phyloP scores from a whole-genome alignment of 2,113 vertebrate species.

The Atherinomorus stipes region DNA sequence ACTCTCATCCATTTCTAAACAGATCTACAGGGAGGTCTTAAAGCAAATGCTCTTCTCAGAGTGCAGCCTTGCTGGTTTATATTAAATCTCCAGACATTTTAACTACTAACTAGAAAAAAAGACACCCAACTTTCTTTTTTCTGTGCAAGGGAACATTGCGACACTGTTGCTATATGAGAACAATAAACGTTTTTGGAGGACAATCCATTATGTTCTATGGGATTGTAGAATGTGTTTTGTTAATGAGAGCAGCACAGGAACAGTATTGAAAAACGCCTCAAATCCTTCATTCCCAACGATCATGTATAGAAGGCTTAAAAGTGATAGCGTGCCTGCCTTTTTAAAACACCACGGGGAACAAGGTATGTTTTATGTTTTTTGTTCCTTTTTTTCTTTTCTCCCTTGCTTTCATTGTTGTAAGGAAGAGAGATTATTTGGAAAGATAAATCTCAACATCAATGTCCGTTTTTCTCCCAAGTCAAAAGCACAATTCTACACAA shows the following conservation, averaged over 20 bases:
- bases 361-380: slow-evolving; percentile 14
- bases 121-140: slow-evolving; percentile 11
- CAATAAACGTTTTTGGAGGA: slow-evolving; percentile 30
- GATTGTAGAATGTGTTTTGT: slow-evolving; percentile 24
- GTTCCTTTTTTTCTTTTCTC: background rate
- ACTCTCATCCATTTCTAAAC: slow-evolving; percentile 56
- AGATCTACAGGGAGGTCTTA: slow-evolving; percentile 40
- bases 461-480: slow-evolving; percentile 41
- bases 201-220: slow-evolving; percentile 32
- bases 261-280: slow-evolving; percentile 30
- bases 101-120: slow-evolving; percentile 41
- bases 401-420: slow-evolving; percentile 37
- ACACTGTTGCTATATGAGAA: slow-evolving; percentile 35
- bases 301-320: slow-evolving; percentile 23
- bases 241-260: slow-evolving; percentile 32
- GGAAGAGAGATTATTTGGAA: slow-evolving; percentile 45
- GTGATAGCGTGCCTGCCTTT: slow-evolving; percentile 19
- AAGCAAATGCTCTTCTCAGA: slow-evolving; percentile 23
- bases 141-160: slow-evolving; percentile 21
- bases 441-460: slow-evolving; percentile 50
- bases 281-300: slow-evolving; percentile 33
- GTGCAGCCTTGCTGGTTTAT: slow-evolving; percentile 33
- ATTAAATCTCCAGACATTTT: slow-evolving; percentile 46
- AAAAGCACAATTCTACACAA: slow-evolving; percentile 43
- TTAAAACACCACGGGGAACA: slow-evolving; percentile 39